These are phyloP conservation scores for Acrocephalus kingi DNA, from an alignment of 2,113 vertebrate genomes.

Conservation along the genomic window DNA sequence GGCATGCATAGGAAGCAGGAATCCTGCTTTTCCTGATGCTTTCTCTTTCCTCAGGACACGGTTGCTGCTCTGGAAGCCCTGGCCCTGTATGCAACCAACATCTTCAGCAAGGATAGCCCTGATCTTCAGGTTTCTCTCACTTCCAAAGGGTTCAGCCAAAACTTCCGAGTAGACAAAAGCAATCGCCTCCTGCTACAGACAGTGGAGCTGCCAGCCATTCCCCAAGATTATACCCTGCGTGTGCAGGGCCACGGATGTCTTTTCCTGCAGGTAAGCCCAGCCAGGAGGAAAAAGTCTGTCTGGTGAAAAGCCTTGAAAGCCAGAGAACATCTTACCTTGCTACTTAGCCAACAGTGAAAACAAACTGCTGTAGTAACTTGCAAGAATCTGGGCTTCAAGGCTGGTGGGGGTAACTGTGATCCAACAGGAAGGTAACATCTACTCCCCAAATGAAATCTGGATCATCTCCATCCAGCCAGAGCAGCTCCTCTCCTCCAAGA, in stretches of 20 bases:
- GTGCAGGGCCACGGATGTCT: slow-evolving; percentile 44
- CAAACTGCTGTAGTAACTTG: not conserved
- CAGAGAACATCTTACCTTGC: not conserved
- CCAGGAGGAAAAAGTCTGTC: not conserved
- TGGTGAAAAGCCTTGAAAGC: not conserved
- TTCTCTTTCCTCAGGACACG: slow-evolving; percentile 59
- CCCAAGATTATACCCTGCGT: slow-evolving; percentile 49
- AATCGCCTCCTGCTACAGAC: slow-evolving; percentile 85
- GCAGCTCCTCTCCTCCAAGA: not conserved
- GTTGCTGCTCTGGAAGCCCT: slow-evolving; percentile 74
- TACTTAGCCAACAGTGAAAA: not conserved
- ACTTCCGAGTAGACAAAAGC: slow-evolving; percentile 69
- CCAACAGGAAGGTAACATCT: not conserved
- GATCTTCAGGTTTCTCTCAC: slow-evolving; percentile 40
- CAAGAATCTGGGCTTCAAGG: not conserved
- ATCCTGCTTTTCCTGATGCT: not conserved
- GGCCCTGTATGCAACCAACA: slow-evolving; percentile 63
- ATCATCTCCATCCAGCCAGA: not conserved
- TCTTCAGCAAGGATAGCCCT: slow-evolving; percentile 50
- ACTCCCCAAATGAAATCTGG: not conserved
- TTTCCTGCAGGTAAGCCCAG: slow-evolving; percentile 42
- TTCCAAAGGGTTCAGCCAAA: slow-evolving; percentile 49
- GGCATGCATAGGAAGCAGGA: not conserved
- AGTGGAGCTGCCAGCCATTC: slow-evolving; percentile 50
- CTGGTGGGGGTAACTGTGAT: not conserved